Percentiles rank a stretch among this genome's conserved stretches.
phyloP scores from a whole-genome alignment of 2,888 invertebrate species.

The Anaspis maculata region DNA sequence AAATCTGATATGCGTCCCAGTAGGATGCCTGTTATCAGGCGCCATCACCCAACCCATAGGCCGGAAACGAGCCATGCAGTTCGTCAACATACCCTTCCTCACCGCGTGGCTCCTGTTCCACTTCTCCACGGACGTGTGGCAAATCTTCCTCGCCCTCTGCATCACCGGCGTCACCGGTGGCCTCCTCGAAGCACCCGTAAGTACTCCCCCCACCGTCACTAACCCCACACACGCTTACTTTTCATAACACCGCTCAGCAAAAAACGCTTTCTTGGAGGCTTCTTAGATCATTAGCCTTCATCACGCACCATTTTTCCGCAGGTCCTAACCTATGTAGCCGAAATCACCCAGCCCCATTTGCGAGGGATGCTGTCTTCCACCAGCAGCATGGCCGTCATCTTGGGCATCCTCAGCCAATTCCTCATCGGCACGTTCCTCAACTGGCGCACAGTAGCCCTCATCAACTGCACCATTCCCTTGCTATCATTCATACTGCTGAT shows the following conservation, averaged over 20 bases:
- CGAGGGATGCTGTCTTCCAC: slow-evolving; percentile 66
- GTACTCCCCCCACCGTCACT: slow-evolving; percentile 23
- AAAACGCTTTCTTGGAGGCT: not conserved
- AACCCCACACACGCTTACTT: not conserved
- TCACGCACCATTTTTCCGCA: too few relatives aligned
- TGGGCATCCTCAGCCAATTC: slow-evolving; percentile 70
- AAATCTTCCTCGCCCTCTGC: slow-evolving; percentile 61
- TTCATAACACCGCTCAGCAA: too few relatives aligned
- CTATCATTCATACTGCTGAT: slow-evolving; percentile 55
- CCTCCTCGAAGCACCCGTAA: slow-evolving; percentile 70
- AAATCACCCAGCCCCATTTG: slow-evolving; percentile 70
- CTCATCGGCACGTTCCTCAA: slow-evolving; percentile 62
- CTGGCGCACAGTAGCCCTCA: slow-evolving; percentile 63
- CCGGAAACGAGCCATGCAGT: slow-evolving; percentile 66
- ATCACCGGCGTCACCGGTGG: slow-evolving; percentile 71
- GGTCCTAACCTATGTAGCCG: slow-evolving; percentile 75
- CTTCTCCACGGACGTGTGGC: slow-evolving; percentile 52
- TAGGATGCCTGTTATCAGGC: slow-evolving; percentile 71
- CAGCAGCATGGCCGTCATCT: slow-evolving; percentile 64
- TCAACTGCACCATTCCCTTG: slow-evolving; percentile 56
- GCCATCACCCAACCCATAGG: slow-evolving; percentile 63
- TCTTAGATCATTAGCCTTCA: not conserved
- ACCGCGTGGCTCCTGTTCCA: slow-evolving; percentile 67
- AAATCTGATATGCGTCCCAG: slow-evolving; percentile 68
- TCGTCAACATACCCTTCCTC: slow-evolving; percentile 66